Evolutionary conservation across 2,888 invertebrate genomes (phyloP).

Genomic region (Sipha maydis): DNA sequence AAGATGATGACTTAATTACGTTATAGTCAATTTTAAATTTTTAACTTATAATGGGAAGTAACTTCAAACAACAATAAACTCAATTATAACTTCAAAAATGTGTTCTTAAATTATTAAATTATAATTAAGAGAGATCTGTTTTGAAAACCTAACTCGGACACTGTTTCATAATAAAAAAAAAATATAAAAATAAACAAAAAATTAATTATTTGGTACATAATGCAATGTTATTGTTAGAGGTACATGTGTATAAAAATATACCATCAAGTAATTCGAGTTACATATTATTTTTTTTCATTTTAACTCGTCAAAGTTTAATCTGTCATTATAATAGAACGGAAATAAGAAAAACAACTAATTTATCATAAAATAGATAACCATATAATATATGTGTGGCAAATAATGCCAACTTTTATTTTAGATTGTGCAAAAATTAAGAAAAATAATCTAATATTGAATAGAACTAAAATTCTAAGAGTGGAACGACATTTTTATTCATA

Average conservation of each 20-base stretch:
- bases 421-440: not conserved
- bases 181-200: not conserved
- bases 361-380: too few species aligned
- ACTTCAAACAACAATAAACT: not conserved
- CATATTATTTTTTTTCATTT: too few species aligned
- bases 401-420: too few species aligned
- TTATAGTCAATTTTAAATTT: not conserved
- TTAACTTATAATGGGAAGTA: not conserved
- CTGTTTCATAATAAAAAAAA: not conserved
- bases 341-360: too few species aligned
- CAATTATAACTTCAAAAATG: not conserved
- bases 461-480: not conserved
- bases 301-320: too few species aligned
- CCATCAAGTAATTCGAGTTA: too few species aligned
- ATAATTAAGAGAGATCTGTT: not conserved
- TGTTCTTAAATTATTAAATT: not conserved
- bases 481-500: not conserved
- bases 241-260: too few species aligned
- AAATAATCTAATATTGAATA: not conserved
- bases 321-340: too few species aligned
- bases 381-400: too few species aligned
- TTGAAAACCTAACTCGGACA: not conserved
- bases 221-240: too few species aligned
- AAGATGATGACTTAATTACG: not conserved
- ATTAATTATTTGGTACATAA: too few species aligned